Base-by-base conservation (phyloP, 2,113 vertebrate species). In the Herpailurus yagouaroundi region DNA sequence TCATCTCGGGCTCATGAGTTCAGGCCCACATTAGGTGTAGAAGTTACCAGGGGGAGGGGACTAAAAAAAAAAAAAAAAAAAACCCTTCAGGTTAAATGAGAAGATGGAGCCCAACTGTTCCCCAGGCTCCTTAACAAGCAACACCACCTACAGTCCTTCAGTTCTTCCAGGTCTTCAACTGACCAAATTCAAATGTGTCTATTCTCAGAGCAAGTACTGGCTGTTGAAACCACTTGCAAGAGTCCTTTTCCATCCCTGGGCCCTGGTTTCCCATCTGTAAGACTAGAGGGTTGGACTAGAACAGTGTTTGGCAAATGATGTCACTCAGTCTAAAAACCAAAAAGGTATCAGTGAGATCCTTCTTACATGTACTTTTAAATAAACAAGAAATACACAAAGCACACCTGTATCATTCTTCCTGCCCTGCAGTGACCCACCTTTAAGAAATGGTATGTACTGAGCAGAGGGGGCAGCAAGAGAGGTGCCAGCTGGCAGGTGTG, bases 401-500 rank as follows among this genome's bases (percentile, higher is more conserved):
- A 36, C 33, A 6, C 21, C 41, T 6, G 9, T 14, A 7, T 31
- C 41, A 2, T 63, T 38, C 89, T 79, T 38, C 18, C 76, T 21
- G 38, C 64, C 79, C 79, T 18, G 27, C 45, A 38, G 50, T 19
- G 38, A 38, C 15, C 36, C 33, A 5, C 73, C 86, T 82, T 33
- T 14, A 12, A 45, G 76, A 93, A 73, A 29, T 1, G 3, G 36
- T 38, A 73, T 52, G 36, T 29, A 4, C 27, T 41, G 64, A 96
- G 90, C 95, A 55, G 25, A 89, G 31, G 31, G 33, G 2, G 0
- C 13, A 4, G 64, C 1, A 1, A 15, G 52, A 29, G 69, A 36
- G 21, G 38, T 4, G 31, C 45, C n/a, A 0, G 23, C 25, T 1
- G 55, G 85, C 71, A 25, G 1, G 0, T 1, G 33, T 2, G 1